phyloP scores from a whole-genome alignment of 2,888 invertebrate genomes.

The Tholera decimalis region DNA sequence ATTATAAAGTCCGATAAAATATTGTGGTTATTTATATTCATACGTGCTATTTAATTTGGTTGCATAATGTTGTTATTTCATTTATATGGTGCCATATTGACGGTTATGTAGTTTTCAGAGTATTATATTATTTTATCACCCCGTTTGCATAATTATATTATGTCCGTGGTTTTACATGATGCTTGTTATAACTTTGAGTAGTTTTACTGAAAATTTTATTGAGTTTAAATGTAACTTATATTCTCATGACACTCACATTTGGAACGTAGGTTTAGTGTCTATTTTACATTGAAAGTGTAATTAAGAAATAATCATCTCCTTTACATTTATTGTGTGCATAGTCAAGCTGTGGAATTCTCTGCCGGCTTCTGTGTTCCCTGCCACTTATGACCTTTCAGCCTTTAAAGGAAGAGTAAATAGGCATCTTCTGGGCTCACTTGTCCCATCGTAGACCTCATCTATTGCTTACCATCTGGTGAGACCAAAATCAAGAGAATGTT shows the following conservation, averaged over 20 bases:
- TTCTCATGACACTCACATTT: neutral
- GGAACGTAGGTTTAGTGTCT: no score
- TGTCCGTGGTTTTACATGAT: neutral
- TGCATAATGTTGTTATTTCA: constrained; percentile 11
- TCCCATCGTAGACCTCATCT: no score
- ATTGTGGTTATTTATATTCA: constrained; percentile 20
- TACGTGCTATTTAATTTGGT: constrained; percentile 3
- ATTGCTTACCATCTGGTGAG: no score
- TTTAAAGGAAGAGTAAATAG: no score
- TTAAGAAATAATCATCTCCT: no score
- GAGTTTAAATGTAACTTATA: neutral
- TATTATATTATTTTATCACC: constrained; percentile 7
- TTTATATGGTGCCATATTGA: constrained; percentile 14
- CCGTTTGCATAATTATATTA: constrained; percentile 27
- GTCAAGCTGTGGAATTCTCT: no score
- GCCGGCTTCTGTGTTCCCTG: no score
- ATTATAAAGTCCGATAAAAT: constrained; percentile 25
- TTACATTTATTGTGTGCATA: no score
- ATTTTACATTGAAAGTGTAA: no score
- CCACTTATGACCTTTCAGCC: no score
- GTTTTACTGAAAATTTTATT: neutral
- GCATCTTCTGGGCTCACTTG: no score
- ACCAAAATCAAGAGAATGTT: no score
- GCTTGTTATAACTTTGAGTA: neutral
- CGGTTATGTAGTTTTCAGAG: neutral